phyloP scores from a whole-genome alignment of 2,797 vertebrate species.

The Podargus strigoides region DNA sequence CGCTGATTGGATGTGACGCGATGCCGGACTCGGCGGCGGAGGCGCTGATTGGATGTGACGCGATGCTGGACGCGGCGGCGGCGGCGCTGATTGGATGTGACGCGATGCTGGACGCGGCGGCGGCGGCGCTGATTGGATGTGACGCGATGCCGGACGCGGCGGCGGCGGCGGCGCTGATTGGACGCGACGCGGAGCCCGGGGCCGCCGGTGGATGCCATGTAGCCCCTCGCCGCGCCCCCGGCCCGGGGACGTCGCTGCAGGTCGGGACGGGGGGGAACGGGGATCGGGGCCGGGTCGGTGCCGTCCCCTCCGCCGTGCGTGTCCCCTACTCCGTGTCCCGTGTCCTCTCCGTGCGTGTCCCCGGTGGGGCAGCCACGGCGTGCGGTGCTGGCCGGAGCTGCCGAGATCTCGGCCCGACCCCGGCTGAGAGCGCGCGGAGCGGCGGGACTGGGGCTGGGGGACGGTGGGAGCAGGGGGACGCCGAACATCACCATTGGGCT shows the following conservation, averaged over 20 bases:
- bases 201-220: neutral
- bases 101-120: neutral
- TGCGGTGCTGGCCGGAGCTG: neutral
- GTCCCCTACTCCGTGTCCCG: neutral
- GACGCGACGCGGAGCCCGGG: neutral
- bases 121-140: neutral
- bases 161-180: neutral
- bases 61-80: too few species aligned
- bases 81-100: neutral
- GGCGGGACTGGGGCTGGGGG: too few species aligned
- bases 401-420: neutral
- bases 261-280: neutral
- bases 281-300: too few species aligned
- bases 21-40: neutral
- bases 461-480: neutral
- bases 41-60: neutral
- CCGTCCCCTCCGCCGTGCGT: neutral
- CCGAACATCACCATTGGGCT: neutral
- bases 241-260: neutral
- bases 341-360: too few species aligned
- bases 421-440: neutral
- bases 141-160: neutral
- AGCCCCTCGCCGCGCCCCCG: neutral
- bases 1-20: neutral
- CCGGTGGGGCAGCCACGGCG: neutral